Evolutionary conservation across 1,140 invertebrate genomes (phyloP), one percentile per base, ranked within the genome.

Genomic region (Psilanteris sp.): DNA sequence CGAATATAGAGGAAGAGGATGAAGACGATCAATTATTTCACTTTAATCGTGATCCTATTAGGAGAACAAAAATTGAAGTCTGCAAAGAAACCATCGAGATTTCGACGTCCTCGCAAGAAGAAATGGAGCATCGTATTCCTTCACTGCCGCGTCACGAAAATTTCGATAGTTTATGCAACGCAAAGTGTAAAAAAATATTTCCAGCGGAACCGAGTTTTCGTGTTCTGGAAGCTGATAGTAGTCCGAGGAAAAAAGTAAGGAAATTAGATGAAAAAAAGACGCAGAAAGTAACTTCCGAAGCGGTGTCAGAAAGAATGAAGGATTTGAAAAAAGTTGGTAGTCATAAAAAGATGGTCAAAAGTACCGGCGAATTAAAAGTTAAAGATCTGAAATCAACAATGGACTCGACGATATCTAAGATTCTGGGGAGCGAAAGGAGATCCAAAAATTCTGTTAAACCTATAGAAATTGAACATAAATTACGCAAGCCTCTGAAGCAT

Each of bases 51-150:
- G 64, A 78, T 34, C 79, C 66, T 13, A 90, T 84, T 68, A 90
- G 48, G 66, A 84, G 62, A 83, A 89, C 90, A 77, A 82, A 85
- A 64, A 89, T 55, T 62, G 85, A 78, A 90, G 85, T 64, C 1
- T 11, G 77, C 8, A 67, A 82, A 46, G 52, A 64, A 18, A 76
- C 54, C 7, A 66, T 75, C 10, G 74, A 68, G 4, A 78, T 78
- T 43, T 84, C 81, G 3, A 77, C 81, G 0, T 86, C 79, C 13
- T 77, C 85, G 0, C 84, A 73, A 13, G 74, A 76, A 20, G 77
- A 79, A n/a, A 68, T 52, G 34, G 77, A 79, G 9, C 68, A 46
- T 22, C 50, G 44, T 13, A 41, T 52, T 0, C 16, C 26, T 78
- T 4, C 61, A 71, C 10, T 79, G 79, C 74, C 66, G 34, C 85